Evolutionary conservation across 2,888 invertebrate species (phyloP).

Genomic region (Adela reaumurella): DNA sequence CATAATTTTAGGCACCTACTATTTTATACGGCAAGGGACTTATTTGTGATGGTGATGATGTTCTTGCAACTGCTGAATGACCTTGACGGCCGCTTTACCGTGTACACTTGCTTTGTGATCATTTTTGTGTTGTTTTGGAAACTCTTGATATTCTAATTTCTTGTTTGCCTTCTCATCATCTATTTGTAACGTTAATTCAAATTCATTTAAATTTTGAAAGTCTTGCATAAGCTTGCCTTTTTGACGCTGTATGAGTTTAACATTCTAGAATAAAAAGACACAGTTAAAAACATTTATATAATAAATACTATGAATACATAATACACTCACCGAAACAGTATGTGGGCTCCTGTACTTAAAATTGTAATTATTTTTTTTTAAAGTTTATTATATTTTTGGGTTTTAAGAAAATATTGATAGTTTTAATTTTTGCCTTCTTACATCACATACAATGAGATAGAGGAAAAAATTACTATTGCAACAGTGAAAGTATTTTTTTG

Average conservation of each 20-base stretch:
- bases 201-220: constrained; percentile 1
- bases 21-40: neutral
- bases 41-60: neutral
- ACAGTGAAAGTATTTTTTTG: too few relatives aligned
- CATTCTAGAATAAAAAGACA: constrained; percentile 1
- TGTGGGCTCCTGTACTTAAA: too few relatives aligned
- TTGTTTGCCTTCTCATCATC: neutral
- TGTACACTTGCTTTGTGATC: constrained; percentile 1
- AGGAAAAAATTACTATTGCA: too few relatives aligned
- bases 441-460: too few relatives aligned
- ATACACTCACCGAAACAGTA: too few relatives aligned
- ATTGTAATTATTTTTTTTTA: too few relatives aligned
- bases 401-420: too few relatives aligned
- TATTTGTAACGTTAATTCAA: constrained; percentile 2
- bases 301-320: too few relatives aligned
- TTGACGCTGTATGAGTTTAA: neutral
- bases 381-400: too few relatives aligned
- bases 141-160: neutral
- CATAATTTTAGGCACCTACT: too few relatives aligned
- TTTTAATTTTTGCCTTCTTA: too few relatives aligned
- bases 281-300: neutral
- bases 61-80: constrained; percentile 3
- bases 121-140: constrained; percentile 1
- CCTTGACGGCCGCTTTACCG: constrained; percentile 1
- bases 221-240: constrained; percentile 1